Base-by-base conservation (phyloP, 2,888 invertebrate species). In the Clostera curtula region DNA sequence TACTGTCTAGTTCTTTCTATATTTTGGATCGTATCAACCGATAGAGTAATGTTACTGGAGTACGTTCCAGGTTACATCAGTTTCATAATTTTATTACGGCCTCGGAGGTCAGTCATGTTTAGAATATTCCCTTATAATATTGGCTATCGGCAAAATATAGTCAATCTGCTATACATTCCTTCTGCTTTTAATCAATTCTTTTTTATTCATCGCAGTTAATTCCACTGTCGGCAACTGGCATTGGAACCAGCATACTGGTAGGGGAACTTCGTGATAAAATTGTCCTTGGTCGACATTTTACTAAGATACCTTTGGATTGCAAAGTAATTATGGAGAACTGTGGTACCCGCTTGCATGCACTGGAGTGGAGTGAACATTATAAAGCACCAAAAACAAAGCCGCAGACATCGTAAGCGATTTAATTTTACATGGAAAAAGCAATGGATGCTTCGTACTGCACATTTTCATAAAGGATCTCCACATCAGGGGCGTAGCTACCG, bases 161-260 rank as follows among this genome's bases (percentile, higher is more conserved):
- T n/a, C n/a, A n/a, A n/a, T n/a, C n/a, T n/a, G n/a, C n/a, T n/a
- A n/a, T n/a, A n/a, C n/a, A 19, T 12, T 17, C 3, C 4, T 10
- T 24, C 4, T 19, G 21, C 29, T 19, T 10, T 9, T 10, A 17
- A 11, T 17, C 18, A 34, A 7, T 24, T 11, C n/a, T 26, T 15
- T 35, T 34, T 17, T 38, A 40, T 27, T 40, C n/a, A 11, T 25
- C 52, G 18, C 37, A 79, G 77, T 36, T 70, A 19, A 66, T 83
- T 8, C 77, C 86, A 3, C 49, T 91, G 18, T 73, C 72, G 12
- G 89, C 87, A 0, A 83, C 80, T 34, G 92, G 91, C 7, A 66
- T 86, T 20, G 92, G 92, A 2, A 88, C 89, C 1, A 89, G 89
- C 36, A 88, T 92, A 34, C 48, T 86, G 12, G 86, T 88, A 7